A percentile compares a stretch with the other conserved stretches of the same genome.
phyloP scores from a whole-genome alignment of 2,797 vertebrate species.

The Catostomus latipinnis region DNA sequence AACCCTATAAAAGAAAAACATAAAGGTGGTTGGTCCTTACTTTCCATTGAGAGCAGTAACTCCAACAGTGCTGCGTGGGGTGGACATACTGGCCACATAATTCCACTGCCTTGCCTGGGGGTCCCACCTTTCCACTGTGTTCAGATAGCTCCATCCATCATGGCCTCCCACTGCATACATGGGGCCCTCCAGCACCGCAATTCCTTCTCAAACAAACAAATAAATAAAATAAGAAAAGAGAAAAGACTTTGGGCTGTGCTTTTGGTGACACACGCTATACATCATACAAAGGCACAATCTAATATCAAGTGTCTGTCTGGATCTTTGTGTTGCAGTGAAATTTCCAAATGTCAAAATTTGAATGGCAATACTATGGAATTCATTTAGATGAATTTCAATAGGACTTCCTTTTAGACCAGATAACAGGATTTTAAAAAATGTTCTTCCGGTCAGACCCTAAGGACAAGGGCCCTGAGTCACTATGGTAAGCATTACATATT shows the following conservation, averaged over 20 bases:
- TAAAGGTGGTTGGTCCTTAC: conserved; percentile 74
- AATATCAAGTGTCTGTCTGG: not conserved
- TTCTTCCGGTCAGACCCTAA: conserved; percentile 38
- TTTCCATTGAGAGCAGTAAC: conserved; percentile 95
- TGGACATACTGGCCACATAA: conserved; percentile 98
- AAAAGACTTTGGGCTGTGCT: not conserved
- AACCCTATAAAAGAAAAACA: not conserved
- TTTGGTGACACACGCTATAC: not conserved
- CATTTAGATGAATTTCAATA: conserved; percentile 36
- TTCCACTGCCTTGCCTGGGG: conserved; percentile 97
- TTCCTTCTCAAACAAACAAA: conserved; percentile 75
- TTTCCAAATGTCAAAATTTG: conserved; percentile 39
- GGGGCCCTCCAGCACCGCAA: conserved; percentile 95
- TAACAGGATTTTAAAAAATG: conserved; percentile 51
- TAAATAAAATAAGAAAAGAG: conserved; percentile 29
- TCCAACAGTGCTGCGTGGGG: conserved; percentile 93
- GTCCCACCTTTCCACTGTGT: conserved; percentile 98
- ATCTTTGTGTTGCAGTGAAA: not conserved
- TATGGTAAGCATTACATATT: conserved; percentile 60
- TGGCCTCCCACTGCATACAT: conserved; percentile 99
- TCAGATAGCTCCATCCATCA: conserved; percentile 98
- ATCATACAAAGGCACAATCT: not conserved
- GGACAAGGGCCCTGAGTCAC: conserved; percentile 30
- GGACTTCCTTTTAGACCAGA: conserved; percentile 62
- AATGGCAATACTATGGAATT: conserved; percentile 45